Evolutionary conservation across 2,888 invertebrate species (phyloP).

Genomic region (Cheilosia pagana): DNA sequence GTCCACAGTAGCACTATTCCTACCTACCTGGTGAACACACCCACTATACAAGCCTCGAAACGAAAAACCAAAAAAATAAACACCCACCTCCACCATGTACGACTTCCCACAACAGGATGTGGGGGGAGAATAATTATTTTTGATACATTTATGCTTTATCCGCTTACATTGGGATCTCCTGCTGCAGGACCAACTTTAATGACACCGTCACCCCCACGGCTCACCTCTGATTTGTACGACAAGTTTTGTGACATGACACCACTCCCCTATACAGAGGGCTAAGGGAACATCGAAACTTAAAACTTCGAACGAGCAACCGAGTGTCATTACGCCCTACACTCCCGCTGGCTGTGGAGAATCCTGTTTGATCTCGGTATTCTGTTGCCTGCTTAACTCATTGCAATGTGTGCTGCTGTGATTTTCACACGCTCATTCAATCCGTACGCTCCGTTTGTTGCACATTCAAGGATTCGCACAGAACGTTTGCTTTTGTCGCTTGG

Average conservation of each 20-base stretch:
- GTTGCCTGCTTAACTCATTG: constrained; percentile 15
- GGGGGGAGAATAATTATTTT: constrained; percentile 58
- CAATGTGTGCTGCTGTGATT: constrained; percentile 47
- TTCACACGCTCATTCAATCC: constrained; percentile 64
- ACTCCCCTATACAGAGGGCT: background rate
- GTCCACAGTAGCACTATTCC: background rate
- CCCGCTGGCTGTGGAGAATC: constrained; percentile 13
- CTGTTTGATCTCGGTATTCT: constrained; percentile 22
- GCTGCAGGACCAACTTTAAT: constrained; percentile 40
- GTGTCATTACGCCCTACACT: constrained; percentile 6
- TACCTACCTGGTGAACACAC: background rate
- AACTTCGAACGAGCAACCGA: constrained; percentile 38
- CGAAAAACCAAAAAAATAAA: constrained; percentile 44
- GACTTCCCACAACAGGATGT: constrained; percentile 29
- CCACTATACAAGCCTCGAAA: constrained; percentile 12
- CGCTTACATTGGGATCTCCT: constrained; percentile 17
- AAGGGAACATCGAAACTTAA: background rate
- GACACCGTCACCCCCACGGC: constrained; percentile 47
- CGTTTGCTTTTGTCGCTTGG: constrained; percentile 41
- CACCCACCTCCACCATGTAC: constrained; percentile 21
- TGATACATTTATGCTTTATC: constrained; percentile 23
- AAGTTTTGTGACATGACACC: constrained; percentile 26
- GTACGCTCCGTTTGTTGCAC: constrained; percentile 49
- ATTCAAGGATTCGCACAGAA: constrained; percentile 44
- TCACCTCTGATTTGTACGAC: constrained; percentile 41